phyloP scores from a whole-genome alignment of 2,797 vertebrate genomes.

The Pampus argenteus region DNA sequence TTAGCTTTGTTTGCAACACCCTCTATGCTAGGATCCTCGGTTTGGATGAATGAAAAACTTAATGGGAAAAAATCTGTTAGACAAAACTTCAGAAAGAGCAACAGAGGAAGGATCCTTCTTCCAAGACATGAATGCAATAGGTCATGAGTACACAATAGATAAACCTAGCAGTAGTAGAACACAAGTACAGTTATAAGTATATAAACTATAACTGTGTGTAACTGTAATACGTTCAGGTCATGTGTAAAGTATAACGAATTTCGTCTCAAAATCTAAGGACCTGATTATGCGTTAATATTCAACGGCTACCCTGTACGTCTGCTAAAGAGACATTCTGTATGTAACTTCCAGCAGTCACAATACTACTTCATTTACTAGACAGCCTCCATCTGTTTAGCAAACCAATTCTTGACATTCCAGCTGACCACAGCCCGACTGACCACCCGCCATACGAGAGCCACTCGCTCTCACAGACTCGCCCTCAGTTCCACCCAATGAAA shows the following conservation, averaged over 20 bases:
- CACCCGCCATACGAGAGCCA: conserved; percentile 23
- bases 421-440: conserved; percentile 60
- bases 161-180: too few species aligned
- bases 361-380: conserved; percentile 54
- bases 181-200: too few species aligned
- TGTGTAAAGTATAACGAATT: background rate
- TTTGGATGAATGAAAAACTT: background rate
- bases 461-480: conserved; percentile 36
- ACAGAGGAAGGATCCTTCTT: background rate
- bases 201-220: background rate
- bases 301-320: conserved; percentile 1
- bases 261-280: background rate
- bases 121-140: background rate
- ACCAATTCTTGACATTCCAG: conserved; percentile 60
- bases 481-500: conserved; percentile 36
- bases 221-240: background rate
- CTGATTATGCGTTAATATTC: background rate
- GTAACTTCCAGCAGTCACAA: conserved; percentile 36
- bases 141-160: background rate
- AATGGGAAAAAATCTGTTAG: background rate
- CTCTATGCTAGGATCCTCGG: background rate
- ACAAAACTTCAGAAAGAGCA: too few species aligned
- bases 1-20: background rate
- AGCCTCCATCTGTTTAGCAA: conserved; percentile 57
- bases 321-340: conserved; percentile 47